Evolutionary conservation across 2,888 invertebrate species (phyloP), one percentile per base, ranked within the genome.

Genomic region (Pandemis corylana): DNA sequence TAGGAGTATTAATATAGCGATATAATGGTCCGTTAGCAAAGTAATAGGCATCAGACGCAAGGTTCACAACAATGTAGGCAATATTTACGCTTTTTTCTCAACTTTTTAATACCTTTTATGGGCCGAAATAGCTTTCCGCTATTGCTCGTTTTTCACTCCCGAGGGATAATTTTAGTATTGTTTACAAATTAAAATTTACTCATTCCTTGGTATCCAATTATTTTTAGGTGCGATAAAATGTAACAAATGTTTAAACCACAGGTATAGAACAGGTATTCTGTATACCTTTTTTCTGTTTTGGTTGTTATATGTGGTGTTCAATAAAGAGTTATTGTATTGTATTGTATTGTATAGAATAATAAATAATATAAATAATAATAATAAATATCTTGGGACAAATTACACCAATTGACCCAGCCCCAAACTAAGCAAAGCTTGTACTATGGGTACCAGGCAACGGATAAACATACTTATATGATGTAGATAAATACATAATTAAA

Each of bases 91-190:
- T 49, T 66, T 36, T 49, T 36, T 5, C 51, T 36, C 36, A 51
- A 67, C 53, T 67, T 67, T 46, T 41, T 67, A 51, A 53, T 53
- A 53, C 36, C n/a, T 67, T 51, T 53, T 41, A 67, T 67, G 41
- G 15, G 10, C 10, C 7, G 41, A 15, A 67, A 53, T 67, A 53
- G 15, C 41, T 51, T 15, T 42, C 1, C 7, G 53, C 2, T 15
- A 51, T 53, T 41, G 15, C 44, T 53, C n/a, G 53, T 49, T n/a
- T 51, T 53, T 67, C 7, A 53, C 67, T 67, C 42, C 5, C 10
- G 0, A 0, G 7, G 12, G 36, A 65, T 36, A 41, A 36, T 36
- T 36, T 36, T 36, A 36, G 13, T 61, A 36, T n/a, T 63, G 2
- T 15, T 41, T n/a, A 13, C 12, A 2, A 15, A 20, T n/a, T 13